Percentiles rank a stretch among this genome's conserved stretches.
These are phyloP conservation scores for Atherix ibis DNA, from an alignment of 2,888 invertebrate genomes.

Conservation along the genomic window DNA sequence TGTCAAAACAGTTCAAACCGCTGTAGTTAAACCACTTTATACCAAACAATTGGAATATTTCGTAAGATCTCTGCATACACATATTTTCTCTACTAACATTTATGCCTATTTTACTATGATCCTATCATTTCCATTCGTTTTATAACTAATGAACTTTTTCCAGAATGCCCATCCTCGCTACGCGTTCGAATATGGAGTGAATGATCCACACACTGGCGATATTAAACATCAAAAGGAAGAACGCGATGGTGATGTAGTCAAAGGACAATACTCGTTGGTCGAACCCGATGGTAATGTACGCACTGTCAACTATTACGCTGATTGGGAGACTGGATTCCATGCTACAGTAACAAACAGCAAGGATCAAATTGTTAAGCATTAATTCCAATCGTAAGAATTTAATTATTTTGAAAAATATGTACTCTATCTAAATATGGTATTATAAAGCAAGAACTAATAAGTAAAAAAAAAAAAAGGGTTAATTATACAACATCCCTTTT, in stretches of 20 bases:
- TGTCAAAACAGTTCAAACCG: constrained; percentile 27
- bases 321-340: constrained; percentile 66
- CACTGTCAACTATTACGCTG: constrained; percentile 58
- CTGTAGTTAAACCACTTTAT: constrained; percentile 38
- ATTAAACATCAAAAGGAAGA: constrained; percentile 57
- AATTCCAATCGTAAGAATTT: too few relatives aligned
- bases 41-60: constrained; percentile 46
- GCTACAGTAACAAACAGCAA: constrained; percentile 53
- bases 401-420: too few relatives aligned
- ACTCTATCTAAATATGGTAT: too few relatives aligned
- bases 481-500: too few relatives aligned
- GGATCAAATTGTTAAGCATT: constrained; percentile 35
- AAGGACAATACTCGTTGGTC: constrained; percentile 50
- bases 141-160: constrained; percentile 7
- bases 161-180: constrained; percentile 53
- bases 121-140: too few relatives aligned
- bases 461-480: too few relatives aligned
- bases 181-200: constrained; percentile 56
- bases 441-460: too few relatives aligned
- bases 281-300: constrained; percentile 61
- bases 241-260: constrained; percentile 55
- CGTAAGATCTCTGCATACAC: constrained; percentile 34
- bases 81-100: background rate
- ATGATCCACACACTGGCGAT: constrained; percentile 59
- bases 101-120: background rate